A percentile compares a stretch with the other conserved stretches of the same genome.
Conservation (phyloP, 2,888 invertebrate genomes). For the Drosophila emarginata region DNA sequence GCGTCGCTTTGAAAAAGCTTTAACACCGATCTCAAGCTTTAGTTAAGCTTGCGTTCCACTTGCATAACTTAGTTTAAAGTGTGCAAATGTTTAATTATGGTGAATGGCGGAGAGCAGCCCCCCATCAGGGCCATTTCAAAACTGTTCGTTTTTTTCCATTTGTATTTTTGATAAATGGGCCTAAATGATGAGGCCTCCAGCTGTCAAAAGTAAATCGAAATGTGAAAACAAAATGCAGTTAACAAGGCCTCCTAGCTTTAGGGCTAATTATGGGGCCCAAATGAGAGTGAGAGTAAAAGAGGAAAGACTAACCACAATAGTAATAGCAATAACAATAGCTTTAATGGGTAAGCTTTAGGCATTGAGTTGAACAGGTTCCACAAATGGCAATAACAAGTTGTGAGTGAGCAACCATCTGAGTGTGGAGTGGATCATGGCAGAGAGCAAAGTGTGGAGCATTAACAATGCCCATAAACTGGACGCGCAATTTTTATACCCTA, state of each 20-base stretch:
- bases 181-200: conserved; percentile 24
- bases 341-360: conserved; percentile 13
- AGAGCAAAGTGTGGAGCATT: conserved; percentile 3
- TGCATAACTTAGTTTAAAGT: conserved; percentile 16
- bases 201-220: conserved; percentile 39
- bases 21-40: conserved; percentile 11
- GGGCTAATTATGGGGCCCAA: conserved; percentile 37
- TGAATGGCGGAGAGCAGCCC: conserved; percentile 10
- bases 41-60: conserved; percentile 25
- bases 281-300: conserved; percentile 41
- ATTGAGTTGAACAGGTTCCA: conserved; percentile 43
- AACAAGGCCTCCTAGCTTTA: conserved; percentile 38
- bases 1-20: background rate
- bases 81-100: conserved; percentile 26
- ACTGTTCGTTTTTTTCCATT: background rate
- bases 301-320: background rate
- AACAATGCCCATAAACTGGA: conserved; percentile 71
- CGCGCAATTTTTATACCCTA: conserved; percentile 52
- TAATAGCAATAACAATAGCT: background rate
- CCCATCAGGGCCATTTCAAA: conserved; percentile 27
- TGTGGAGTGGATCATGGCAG: background rate
- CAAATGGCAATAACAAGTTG: conserved; percentile 52
- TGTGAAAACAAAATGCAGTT: conserved; percentile 19
- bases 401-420: conserved; percentile 32
- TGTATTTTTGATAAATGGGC: conserved; percentile 23